Conservation (phyloP, 2,797 vertebrate genomes). For the Tachyglossus aculeatus region DNA sequence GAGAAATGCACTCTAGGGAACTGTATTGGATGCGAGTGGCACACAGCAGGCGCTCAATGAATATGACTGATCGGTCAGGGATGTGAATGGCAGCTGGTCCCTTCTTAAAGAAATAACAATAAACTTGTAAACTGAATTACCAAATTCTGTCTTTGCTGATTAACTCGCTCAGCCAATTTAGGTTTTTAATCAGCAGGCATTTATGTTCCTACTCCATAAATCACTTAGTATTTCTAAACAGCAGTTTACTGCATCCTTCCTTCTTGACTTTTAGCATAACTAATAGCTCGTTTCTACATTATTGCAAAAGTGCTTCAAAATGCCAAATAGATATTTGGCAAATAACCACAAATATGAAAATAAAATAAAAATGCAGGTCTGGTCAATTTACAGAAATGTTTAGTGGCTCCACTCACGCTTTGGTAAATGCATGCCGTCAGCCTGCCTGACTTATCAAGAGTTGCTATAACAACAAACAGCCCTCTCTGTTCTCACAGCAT, state of each 20-base stretch:
- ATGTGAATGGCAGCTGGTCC: too few relatives aligned
- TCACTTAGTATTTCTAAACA: conserved; percentile 2
- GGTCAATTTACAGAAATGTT: conserved; percentile 40
- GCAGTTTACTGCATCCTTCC: neutral
- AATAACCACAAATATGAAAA: conserved; percentile 27
- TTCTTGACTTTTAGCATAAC: neutral
- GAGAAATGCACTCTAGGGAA: too few relatives aligned
- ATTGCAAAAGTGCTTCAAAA: neutral
- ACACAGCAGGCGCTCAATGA: too few relatives aligned
- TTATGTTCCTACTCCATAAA: neutral
- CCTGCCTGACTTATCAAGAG: conserved; percentile 29
- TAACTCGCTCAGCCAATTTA: neutral
- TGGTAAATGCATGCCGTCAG: conserved; percentile 37
- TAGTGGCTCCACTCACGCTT: conserved; percentile 32
- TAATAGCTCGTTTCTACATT: neutral
- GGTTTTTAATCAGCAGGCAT: neutral
- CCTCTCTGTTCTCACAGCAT: conserved; percentile 20
- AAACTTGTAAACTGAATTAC: conserved; percentile 9
- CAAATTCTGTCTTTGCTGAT: neutral
- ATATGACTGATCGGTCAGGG: too few relatives aligned
- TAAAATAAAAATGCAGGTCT: conserved; percentile 38
- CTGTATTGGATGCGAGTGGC: too few relatives aligned
- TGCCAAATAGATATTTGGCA: neutral
- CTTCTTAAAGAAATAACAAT: too few relatives aligned
- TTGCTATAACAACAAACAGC: conserved; percentile 53